Evolutionary conservation across 37 sponge, comb jelly and placozoan genomes (phyloP).

Genomic region (Halichondria panicea): DNA sequence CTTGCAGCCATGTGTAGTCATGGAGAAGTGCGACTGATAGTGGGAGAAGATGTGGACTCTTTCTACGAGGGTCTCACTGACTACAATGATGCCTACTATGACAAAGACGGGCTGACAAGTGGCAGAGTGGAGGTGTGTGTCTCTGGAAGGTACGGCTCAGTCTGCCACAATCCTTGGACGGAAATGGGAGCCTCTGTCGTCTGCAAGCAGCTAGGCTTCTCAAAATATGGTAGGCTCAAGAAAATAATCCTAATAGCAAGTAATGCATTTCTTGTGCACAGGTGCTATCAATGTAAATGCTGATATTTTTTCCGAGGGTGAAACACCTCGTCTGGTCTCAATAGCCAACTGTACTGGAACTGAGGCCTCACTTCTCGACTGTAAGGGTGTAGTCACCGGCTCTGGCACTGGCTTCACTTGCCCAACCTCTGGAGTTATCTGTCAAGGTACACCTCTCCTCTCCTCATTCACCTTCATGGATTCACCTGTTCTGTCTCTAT

Average conservation of each 20-base stretch:
- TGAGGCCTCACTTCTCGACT: constrained; percentile 23
- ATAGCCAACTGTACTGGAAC: constrained; percentile 19
- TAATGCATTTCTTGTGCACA: not conserved
- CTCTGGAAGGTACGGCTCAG: constrained; percentile 32
- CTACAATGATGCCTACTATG: constrained; percentile 2
- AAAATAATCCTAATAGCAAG: not conserved
- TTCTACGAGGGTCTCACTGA: constrained; percentile 12
- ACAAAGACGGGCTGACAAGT: constrained; percentile 30
- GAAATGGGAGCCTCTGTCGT: constrained; percentile 37
- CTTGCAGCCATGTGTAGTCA: constrained; percentile 12
- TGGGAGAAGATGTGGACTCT: not conserved
- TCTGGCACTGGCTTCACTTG: not conserved
- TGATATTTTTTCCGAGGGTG: constrained; percentile 26
- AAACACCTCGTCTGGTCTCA: not conserved
- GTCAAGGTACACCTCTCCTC: too few relatives aligned
- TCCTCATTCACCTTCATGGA: too few relatives aligned
- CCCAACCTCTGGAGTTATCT: constrained; percentile 13
- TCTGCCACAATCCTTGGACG: constrained; percentile 36
- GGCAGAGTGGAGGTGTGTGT: constrained; percentile 51
- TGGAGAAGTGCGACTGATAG: constrained; percentile 20
- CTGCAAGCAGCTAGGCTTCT: constrained; percentile 43
- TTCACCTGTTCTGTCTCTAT: too few relatives aligned
- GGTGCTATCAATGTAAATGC: constrained; percentile 26
- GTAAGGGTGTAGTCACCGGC: not conserved
- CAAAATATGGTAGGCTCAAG: constrained; percentile 22